phyloP scores from a whole-genome alignment of 2,797 vertebrate species.

The Sebastes steindachneri region DNA sequence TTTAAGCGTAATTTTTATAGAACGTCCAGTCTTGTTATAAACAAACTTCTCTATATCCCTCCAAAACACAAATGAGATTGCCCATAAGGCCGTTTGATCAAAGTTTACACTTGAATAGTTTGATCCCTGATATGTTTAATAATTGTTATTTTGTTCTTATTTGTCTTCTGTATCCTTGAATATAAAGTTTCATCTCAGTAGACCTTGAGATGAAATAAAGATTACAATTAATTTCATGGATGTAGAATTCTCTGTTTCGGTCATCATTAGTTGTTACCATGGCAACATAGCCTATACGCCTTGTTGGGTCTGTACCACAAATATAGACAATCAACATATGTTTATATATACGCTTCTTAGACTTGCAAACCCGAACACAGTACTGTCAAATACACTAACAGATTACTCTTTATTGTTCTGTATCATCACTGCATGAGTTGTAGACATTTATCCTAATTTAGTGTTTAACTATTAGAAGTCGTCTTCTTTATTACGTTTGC shows the following conservation, averaged over 20 bases:
- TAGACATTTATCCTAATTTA: not conserved
- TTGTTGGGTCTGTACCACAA: not conserved
- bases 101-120: not conserved
- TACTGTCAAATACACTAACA: too few relatives aligned
- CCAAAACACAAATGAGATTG: not conserved
- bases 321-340: not conserved
- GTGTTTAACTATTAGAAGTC: not conserved
- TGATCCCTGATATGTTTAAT: not conserved
- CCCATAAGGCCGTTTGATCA: not conserved
- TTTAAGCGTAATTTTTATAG: not conserved
- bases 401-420: not conserved
- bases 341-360: not conserved
- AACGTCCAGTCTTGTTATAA: not conserved
- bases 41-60: not conserved
- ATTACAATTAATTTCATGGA: not conserved
- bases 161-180: not conserved
- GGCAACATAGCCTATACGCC: not conserved
- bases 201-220: not conserved
- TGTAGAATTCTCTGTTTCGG: not conserved
- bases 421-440: not conserved
- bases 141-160: not conserved
- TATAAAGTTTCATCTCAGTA: not conserved
- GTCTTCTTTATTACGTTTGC: not conserved
- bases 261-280: not conserved
- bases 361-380: not conserved